Base-by-base conservation (phyloP, 2,113 vertebrate genomes). In the Oncorhynchus nerka region DNA sequence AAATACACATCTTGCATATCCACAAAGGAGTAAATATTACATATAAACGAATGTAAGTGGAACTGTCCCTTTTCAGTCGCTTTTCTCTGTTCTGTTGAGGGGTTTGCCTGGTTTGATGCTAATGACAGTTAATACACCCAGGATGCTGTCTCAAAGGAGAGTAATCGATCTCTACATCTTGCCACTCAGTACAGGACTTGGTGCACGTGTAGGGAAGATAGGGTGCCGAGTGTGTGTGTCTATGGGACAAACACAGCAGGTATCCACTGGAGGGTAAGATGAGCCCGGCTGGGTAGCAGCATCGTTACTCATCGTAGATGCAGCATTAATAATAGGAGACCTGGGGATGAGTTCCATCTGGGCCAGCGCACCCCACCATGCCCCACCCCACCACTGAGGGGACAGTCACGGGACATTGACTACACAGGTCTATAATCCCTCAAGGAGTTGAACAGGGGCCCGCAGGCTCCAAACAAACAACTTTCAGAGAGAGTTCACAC, bases 271-370 rank as follows among this genome's bases (percentile, higher is more conserved):
- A 91, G 90, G 91, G 86, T 76, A 84, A 92, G 94, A 95, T 94
- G 95, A 94, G 94, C 93, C 88, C 7, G 8, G 7, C 30, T 22
- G 89, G 84, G 86, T 81, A 84, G 51, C 79, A 79, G 87, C 85
- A 92, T 95, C 87, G 39, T 96, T 95, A 95, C 93, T 97, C 94
- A 95, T 93, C 91, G 81, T 19, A 91, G 94, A 95, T 89, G 95
- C 91, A 81, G 84, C 94, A 95, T 97, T 97, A 97, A 95, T 95
- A 97, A 95, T 78, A 55, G 1, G 80, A 86, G 91, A 90, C 90
- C 92, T 85, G 93, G 91, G 93, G 93, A 95, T 89, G 89, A 89
- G 89, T 86, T 92, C 94, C 94, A 95, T 95, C 91, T 94, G 94
- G 92, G 91, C 90, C 84, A 86, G 82, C 89, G 90, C 90, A 91